These are phyloP conservation scores for Mesembrinibis cayennensis DNA, from an alignment of 2,113 vertebrate genomes.

Conservation along the genomic window DNA sequence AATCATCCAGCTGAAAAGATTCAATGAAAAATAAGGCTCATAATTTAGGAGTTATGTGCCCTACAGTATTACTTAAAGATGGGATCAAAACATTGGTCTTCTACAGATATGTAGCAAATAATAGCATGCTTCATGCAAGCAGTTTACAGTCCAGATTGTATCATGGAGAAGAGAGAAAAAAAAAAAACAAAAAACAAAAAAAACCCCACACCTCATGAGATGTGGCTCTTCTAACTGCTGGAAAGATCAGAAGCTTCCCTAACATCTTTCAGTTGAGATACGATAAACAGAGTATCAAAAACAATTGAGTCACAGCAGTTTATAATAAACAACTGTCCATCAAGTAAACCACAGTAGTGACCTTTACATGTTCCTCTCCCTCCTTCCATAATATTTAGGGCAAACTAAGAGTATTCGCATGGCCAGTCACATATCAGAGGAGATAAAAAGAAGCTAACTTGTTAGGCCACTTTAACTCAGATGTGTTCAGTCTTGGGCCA, in stretches of 20 bases:
- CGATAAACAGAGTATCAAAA: slow-evolving; percentile 18
- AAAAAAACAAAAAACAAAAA: too few relatives aligned
- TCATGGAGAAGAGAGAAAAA: background rate
- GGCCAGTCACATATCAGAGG: background rate
- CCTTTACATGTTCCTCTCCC: background rate
- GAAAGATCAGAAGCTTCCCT: background rate
- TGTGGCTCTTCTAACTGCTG: background rate
- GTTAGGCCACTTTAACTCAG: background rate
- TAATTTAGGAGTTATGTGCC: background rate
- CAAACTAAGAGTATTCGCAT: background rate
- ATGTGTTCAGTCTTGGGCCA: background rate
- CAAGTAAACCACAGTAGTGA: background rate
- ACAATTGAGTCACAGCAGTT: background rate
- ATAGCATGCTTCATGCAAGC: background rate
- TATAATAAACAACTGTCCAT: background rate
- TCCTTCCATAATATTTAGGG: background rate
- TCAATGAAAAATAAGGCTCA: background rate
- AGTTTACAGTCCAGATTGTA: background rate
- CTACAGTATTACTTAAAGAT: background rate
- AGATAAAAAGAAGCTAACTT: background rate
- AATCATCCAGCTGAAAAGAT: background rate
- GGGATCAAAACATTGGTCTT: background rate
- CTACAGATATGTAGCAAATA: background rate
- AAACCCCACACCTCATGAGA: background rate
- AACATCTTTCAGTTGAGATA: background rate